Evolutionary conservation across 2,797 vertebrate species (phyloP).

Genomic region (Distichodus sexfasciatus): DNA sequence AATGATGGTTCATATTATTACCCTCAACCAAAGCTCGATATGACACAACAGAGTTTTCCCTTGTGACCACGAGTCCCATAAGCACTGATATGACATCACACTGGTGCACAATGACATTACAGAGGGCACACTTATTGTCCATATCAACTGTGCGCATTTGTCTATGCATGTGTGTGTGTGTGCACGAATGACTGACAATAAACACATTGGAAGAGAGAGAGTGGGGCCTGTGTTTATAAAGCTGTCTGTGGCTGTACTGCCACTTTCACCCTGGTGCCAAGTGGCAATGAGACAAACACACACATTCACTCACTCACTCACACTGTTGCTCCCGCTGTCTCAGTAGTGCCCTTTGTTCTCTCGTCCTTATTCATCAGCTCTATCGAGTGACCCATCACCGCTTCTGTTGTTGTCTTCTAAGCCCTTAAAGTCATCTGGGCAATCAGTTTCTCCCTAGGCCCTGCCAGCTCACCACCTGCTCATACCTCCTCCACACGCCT

Average conservation of each 20-base stretch:
- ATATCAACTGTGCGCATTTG: conserved; percentile 54
- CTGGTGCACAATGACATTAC: conserved; percentile 28
- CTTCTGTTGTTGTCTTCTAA: neutral
- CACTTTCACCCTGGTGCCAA: conserved; percentile 67
- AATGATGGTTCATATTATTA: too few species aligned
- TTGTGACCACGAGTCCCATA: neutral
- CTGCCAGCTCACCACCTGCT: neutral
- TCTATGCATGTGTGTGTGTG: conserved; percentile 33
- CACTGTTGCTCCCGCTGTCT: conserved; percentile 3
- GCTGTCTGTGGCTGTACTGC: conserved; percentile 64
- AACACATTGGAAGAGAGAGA: conserved; percentile 42
- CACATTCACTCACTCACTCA: conserved; percentile 20
- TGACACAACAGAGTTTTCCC: neutral
- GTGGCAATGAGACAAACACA: conserved; percentile 24
- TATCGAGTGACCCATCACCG: neutral
- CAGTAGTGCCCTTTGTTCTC: conserved; percentile 22
- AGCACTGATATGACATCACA: conserved; percentile 19
- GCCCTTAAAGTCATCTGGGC: neutral
- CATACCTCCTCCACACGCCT: neutral
- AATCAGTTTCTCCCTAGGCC: neutral
- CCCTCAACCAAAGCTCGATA: neutral
- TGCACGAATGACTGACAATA: conserved; percentile 29
- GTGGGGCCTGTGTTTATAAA: conserved; percentile 66
- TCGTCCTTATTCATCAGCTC: conserved; percentile 12
- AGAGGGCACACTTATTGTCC: conserved; percentile 42